A percentile compares a stretch with the other conserved stretches of the same genome.
phyloP scores from a whole-genome alignment of 2,797 vertebrate species.

The Tenualosa thibaudeaui region DNA sequence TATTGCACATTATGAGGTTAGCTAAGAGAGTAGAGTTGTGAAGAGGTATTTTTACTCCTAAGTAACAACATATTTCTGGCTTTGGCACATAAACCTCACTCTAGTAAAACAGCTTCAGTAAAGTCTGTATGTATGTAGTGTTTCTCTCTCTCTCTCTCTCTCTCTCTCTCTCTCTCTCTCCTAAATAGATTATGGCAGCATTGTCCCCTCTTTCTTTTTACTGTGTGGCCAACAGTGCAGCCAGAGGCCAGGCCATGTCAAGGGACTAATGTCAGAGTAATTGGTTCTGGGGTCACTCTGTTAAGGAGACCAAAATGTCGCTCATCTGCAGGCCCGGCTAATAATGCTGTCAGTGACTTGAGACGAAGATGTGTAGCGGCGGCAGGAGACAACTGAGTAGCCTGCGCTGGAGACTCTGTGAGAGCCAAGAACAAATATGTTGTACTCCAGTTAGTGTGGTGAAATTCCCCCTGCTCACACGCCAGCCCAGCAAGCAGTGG shows the following conservation, averaged over 20 bases:
- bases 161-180: neutral
- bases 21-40: neutral
- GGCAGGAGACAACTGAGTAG: slow-evolving; percentile 4
- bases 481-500: slow-evolving; percentile 7
- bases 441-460: slow-evolving; percentile 37
- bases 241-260: slow-evolving; percentile 26
- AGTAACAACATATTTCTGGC: neutral
- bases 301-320: slow-evolving; percentile 27
- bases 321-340: slow-evolving; percentile 27
- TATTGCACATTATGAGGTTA: neutral
- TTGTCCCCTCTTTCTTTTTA: slow-evolving; percentile 23
- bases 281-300: slow-evolving; percentile 39
- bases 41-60: neutral
- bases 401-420: neutral
- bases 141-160: neutral
- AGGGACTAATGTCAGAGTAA: slow-evolving; percentile 41
- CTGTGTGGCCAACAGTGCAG: slow-evolving; percentile 18
- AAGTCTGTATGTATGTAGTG: neutral
- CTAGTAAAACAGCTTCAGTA: slow-evolving; percentile 5
- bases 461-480: slow-evolving; percentile 31
- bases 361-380: slow-evolving; percentile 34
- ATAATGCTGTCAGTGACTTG: slow-evolving; percentile 35
- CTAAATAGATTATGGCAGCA: neutral
- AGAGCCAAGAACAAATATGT: slow-evolving; percentile 43
- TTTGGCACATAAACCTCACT: neutral